These are phyloP conservation scores for Xyrauchen texanus DNA, from an alignment of 2,113 vertebrate species.

Conservation along the genomic window DNA sequence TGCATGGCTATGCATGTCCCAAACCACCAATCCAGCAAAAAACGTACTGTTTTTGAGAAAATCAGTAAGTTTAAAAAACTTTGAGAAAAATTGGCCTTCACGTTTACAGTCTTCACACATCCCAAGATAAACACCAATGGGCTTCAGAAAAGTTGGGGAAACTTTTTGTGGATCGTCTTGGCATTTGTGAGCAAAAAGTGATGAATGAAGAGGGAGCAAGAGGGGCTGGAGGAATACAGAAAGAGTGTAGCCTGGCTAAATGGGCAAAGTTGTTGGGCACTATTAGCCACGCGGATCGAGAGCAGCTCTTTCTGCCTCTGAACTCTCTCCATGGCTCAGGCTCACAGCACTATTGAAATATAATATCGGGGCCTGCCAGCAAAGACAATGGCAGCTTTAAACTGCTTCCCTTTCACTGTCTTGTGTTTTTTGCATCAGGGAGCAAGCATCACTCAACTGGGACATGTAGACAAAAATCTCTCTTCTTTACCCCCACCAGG, in stretches of 20 bases:
- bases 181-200: slow-evolving; percentile 6
- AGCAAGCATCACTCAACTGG: slow-evolving; percentile 21
- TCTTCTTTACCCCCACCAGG: slow-evolving; percentile 7
- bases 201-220: background rate
- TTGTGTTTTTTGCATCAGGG: slow-evolving; percentile 41
- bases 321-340: slow-evolving; percentile 9
- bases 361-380: slow-evolving; percentile 36
- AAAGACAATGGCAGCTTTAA: slow-evolving; percentile 40
- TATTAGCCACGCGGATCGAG: slow-evolving; percentile 48
- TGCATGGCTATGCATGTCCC: too few relatives aligned
- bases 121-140: slow-evolving; percentile 49
- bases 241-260: slow-evolving; percentile 24
- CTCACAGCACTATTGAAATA: slow-evolving; percentile 38
- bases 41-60: too few relatives aligned
- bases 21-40: too few relatives aligned
- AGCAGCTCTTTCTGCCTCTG: slow-evolving; percentile 22
- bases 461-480: slow-evolving; percentile 19
- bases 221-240: slow-evolving; percentile 14
- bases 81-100: slow-evolving; percentile 46
- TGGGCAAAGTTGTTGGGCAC: slow-evolving; percentile 25
- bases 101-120: slow-evolving; percentile 1
- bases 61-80: too few relatives aligned
- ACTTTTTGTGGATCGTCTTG: slow-evolving; percentile 10
- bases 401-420: slow-evolving; percentile 15
- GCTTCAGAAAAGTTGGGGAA: slow-evolving; percentile 27